Conservation (phyloP, 2,888 invertebrate species). For the Thelaira solivaga region DNA sequence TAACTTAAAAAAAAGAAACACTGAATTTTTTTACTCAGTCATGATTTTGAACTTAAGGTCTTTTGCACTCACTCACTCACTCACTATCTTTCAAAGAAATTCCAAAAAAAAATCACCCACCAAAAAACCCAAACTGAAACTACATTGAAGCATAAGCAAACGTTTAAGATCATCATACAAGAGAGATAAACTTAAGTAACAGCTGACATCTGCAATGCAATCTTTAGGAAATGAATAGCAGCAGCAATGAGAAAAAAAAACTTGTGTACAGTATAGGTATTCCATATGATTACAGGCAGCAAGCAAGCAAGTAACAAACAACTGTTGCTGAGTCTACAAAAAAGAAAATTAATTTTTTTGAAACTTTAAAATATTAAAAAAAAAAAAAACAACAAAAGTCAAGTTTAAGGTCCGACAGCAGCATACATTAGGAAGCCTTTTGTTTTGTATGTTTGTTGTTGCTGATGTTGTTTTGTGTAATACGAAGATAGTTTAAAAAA, state of each 20-base stretch:
- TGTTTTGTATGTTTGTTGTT: neutral
- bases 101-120: conserved; percentile 21
- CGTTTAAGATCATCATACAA: conserved; percentile 40
- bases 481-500: conserved; percentile 45
- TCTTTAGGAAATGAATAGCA: conserved; percentile 42
- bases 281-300: conserved; percentile 2
- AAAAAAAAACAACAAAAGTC: conserved; percentile 66
- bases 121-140: neutral
- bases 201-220: conserved; percentile 55
- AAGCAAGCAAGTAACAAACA: conserved; percentile 27
- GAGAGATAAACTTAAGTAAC: conserved; percentile 48
- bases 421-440: conserved; percentile 44
- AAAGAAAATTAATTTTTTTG: conserved; percentile 60
- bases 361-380: conserved; percentile 2
- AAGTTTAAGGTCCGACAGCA: conserved; percentile 72
- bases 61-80: too few species aligned
- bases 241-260: neutral
- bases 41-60: conserved; percentile 71
- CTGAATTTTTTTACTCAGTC: conserved; percentile 67
- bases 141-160: conserved; percentile 8
- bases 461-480: neutral
- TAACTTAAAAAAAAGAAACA: neutral
- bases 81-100: conserved; percentile 2
- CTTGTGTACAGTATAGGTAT: neutral
- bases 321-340: conserved; percentile 52